Evolutionary conservation across 2,888 invertebrate genomes (phyloP), one percentile per base, ranked within the genome.

Genomic region (Synergus gifuensis): DNA sequence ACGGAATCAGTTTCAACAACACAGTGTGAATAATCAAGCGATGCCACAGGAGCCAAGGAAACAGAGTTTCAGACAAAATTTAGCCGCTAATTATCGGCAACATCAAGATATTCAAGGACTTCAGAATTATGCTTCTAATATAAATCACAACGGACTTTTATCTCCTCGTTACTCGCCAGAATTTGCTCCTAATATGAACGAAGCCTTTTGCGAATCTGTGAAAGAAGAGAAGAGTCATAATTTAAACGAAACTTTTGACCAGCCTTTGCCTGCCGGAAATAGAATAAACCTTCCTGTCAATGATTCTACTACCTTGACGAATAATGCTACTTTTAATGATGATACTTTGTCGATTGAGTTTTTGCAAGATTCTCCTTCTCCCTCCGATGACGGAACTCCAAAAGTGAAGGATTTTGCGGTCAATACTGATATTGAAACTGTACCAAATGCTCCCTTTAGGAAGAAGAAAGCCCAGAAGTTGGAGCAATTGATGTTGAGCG

Each of bases 261-360:
- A 85, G 36, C 84, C 85, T 7, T 40, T 67, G 12, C 67, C 81
- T 4, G 62, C 44, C 0, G 78, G 77, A 36, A 87, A 88, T 82
- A 85, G 83, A 14, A 77, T 81, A 2, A 80, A 85, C 66, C 60
- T 87, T 11, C 84, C 84, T 4, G 89, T 86, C 64, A 83, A 87
- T 44, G 89, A 92, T 60, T 81, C 87, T 22, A 90, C 91, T 16
- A 85, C 89, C 4, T 77, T 91, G 63, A 92, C 92, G 14, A 92
- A 90, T 76, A 92, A 92, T 54, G 92, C 92, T 14, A 92, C 92
- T 0, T 92, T 88, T 79, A 92, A 92, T 69, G 92, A 92, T 46
- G 92, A 92, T 44, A 90, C 89, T 18, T 63, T 92, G 28, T 86
- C 92, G 0, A 88, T 92, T 78, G 92, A 92, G 76, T 90, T 90